Base-by-base conservation (phyloP, 2,888 invertebrate genomes). In the Ophion slaviceki region DNA sequence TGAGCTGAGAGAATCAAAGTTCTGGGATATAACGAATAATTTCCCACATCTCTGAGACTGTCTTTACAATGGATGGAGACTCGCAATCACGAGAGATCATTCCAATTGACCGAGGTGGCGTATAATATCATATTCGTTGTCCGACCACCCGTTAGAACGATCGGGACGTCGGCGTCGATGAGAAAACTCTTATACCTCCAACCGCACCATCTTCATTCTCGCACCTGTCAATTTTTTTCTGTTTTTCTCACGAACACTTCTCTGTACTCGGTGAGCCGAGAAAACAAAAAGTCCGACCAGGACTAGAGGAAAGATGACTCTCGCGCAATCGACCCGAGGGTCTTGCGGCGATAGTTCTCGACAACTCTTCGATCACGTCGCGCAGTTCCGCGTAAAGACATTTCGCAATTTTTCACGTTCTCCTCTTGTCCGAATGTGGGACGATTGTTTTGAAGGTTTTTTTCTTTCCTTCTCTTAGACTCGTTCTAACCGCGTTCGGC, bases 381-480 rank as follows among this genome's bases (percentile, higher is more conserved):
- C 66, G 67, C 14, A 61, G 70, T 85, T 82, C 67, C 79, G 76
- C 76, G 76, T 76, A 72, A 80, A 80, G 76, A 67, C 67, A 40
- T 86, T 85, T 81, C 78, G 79, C 64, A 83, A 86, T 80, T 76
- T 80, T 86, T 83, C 72, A 79, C 79, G 79, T 77, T 77, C 80
- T 75, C 57, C 78, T 67, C 24, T 28, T 57, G 76, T 61, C 67
- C 71, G 72, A 83, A 83, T 86, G 77, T 83, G 61, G 83, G 70
- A 80, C 86, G 80, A 77, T 80, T 57, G 53, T 61, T 66, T 72
- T 67, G 47, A 70, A 78, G 59, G 53, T 36, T 40, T 53, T 62
- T 71, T 77, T n/a, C 66, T 40, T n/a, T 32, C 36, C 47, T n/a
- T 59, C 28, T 78, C 20, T 20, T 57, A 47, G 47, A 47, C 47